Conservation (phyloP, 1,140 invertebrate genomes). For the Notospermus geniculatus region DNA sequence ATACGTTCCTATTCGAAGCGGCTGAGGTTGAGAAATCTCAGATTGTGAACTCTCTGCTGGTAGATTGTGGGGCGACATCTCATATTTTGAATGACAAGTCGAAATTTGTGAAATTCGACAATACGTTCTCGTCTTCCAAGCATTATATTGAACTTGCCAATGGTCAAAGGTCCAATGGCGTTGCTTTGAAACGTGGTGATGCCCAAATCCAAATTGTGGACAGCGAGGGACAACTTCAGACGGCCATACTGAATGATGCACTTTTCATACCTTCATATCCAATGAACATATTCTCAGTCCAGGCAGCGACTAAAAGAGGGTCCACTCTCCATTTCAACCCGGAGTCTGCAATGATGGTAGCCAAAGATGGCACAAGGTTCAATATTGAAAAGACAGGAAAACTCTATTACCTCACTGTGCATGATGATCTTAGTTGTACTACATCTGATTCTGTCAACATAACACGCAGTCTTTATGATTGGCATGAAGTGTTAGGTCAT, state of each 20-base stretch:
- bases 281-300: constrained; percentile 22
- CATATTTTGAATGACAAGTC: constrained; percentile 22
- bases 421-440: neutral
- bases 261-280: constrained; percentile 19
- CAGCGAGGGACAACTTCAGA: neutral
- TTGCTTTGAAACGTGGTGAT: constrained; percentile 12
- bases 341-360: neutral
- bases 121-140: constrained; percentile 11
- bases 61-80: constrained; percentile 19
- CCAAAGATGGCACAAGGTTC: neutral
- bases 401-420: neutral
- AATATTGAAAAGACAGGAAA: constrained; percentile 10
- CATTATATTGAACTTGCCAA: constrained; percentile 18
- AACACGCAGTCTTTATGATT: neutral
- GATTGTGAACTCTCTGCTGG: constrained; percentile 6
- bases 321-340: neutral
- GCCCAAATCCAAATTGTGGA: constrained; percentile 11
- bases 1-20: constrained; percentile 1
- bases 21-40: too few species aligned
- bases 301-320: constrained; percentile 18
- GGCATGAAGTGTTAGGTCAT: constrained; percentile 12
- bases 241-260: neutral
- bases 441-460: neutral
- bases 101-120: constrained; percentile 15
- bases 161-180: constrained; percentile 9